A percentile compares a stretch with the other conserved stretches of the same genome.
phyloP scores from a whole-genome alignment of 2,797 vertebrate species.

The Xiphorhynchus erythropygius region DNA sequence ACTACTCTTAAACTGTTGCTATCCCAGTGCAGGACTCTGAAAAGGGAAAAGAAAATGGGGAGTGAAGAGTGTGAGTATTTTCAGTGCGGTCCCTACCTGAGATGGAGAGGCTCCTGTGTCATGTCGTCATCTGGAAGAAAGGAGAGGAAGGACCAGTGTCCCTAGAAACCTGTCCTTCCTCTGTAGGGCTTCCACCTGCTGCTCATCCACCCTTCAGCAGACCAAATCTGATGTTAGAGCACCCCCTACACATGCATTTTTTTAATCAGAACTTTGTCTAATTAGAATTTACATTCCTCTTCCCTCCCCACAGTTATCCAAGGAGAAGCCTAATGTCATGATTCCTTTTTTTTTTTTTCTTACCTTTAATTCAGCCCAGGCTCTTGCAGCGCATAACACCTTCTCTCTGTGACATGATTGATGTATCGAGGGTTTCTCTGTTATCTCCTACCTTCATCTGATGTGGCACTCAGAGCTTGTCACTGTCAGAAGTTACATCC shows the following conservation, averaged over 20 bases:
- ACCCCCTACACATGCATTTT: background rate
- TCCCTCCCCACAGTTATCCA: background rate
- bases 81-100: background rate
- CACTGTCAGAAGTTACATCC: conserved; percentile 15
- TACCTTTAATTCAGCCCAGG: background rate
- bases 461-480: background rate
- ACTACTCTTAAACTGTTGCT: background rate
- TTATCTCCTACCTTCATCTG: conserved; percentile 4
- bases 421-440: background rate
- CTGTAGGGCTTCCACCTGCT: background rate
- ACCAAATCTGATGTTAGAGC: background rate
- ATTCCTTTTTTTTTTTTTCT: background rate
- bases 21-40: background rate
- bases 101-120: background rate
- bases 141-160: background rate
- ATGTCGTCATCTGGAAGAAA: background rate
- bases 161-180: background rate
- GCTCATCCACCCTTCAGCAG: background rate
- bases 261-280: background rate
- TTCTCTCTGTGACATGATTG: conserved; percentile 3
- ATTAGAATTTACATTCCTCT: background rate
- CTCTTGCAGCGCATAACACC: background rate
- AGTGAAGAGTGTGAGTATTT: background rate
- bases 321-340: background rate
- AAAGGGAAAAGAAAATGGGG: background rate